Evolutionary conservation across 2,888 invertebrate genomes (phyloP).

Genomic region (Lymantria monacha): DNA sequence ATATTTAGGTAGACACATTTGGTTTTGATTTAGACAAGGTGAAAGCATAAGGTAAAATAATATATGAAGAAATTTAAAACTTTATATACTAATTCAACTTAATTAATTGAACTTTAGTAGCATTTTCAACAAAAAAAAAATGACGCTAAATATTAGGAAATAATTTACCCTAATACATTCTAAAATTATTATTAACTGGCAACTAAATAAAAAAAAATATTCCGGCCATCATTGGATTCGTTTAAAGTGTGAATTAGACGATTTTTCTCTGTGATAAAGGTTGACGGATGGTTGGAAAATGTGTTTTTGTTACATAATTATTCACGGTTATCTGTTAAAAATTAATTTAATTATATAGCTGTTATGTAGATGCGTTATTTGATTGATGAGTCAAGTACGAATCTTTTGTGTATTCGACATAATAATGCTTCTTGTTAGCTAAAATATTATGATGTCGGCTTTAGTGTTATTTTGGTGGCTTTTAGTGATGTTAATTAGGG

Average conservation of each 20-base stretch:
- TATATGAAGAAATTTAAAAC: too few species aligned
- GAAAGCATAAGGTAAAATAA: too few species aligned
- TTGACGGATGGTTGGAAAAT: constrained; percentile 70
- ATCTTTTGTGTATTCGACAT: constrained; percentile 40
- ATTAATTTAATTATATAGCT: constrained; percentile 72
- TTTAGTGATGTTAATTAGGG: constrained; percentile 5
- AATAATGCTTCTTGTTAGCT: constrained; percentile 32
- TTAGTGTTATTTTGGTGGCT: constrained; percentile 2
- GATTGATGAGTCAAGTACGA: constrained; percentile 58
- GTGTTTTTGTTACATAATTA: constrained; percentile 70
- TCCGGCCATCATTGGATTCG: constrained; percentile 56
- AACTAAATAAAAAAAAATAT: constrained; percentile 39
- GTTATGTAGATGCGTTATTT: constrained; percentile 34
- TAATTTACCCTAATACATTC: neutral
- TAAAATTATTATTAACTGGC: constrained; percentile 19
- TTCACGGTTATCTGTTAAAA: constrained; percentile 72
- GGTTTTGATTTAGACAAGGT: too few species aligned
- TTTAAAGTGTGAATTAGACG: constrained; percentile 75
- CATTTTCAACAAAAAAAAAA: too few species aligned
- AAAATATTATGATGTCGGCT: constrained; percentile 27
- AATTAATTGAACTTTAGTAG: too few species aligned
- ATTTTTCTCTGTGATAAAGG: constrained; percentile 77
- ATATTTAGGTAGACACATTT: too few species aligned
- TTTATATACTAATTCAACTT: too few species aligned
- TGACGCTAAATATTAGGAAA: neutral